Evolutionary conservation across 1,140 invertebrate genomes (phyloP), one percentile per base, ranked within the genome.

Genomic region (Ladona fulva): DNA sequence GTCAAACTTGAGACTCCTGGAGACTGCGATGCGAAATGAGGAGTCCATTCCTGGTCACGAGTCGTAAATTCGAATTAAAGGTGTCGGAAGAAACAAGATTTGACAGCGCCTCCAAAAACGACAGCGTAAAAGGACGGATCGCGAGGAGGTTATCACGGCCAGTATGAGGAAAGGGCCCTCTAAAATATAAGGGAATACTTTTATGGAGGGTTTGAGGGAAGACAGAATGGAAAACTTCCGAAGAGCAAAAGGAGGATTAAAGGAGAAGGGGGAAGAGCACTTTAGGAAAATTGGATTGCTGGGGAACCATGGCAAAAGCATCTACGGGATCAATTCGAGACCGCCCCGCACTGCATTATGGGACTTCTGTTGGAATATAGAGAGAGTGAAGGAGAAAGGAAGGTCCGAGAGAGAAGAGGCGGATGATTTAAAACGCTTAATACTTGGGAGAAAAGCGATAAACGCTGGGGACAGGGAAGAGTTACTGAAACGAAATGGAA

Each of bases 251-350:
- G 52, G 52, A 66, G 16, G 52, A 22, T 19, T 66, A 22, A 19
- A 19, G 52, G 52, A 12, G 52, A 66, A 12, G 52, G n/a, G 19
- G 44, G 44, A n/a, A 52, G 10, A 66, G 52, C 52, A 66, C 52
- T 66, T 66, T 66, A 66, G 52, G 52, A 66, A 66, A 66, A 66
- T 66, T 66, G 52, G 52, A 66, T 66, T 66, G 52, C 52, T 66
- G 52, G 52, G 52, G 52, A 66, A 66, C 14, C 52, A 10, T 11
- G 19, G 44, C 10, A 16, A 66, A 66, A 22, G 52, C 52, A 66
- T 66, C 52, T 66, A 22, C 14, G 12, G 12, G 52, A 66, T 66
- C 52, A 66, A 66, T 6, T 66, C 52, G 52, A 66, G 52, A 66
- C 14, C 52, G 44, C 10, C 44, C 44, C 44, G 29, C 52, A 66